These are phyloP conservation scores for Exephanes ischioxanthus DNA, from an alignment of 2,888 invertebrate species.

Conservation along the genomic window DNA sequence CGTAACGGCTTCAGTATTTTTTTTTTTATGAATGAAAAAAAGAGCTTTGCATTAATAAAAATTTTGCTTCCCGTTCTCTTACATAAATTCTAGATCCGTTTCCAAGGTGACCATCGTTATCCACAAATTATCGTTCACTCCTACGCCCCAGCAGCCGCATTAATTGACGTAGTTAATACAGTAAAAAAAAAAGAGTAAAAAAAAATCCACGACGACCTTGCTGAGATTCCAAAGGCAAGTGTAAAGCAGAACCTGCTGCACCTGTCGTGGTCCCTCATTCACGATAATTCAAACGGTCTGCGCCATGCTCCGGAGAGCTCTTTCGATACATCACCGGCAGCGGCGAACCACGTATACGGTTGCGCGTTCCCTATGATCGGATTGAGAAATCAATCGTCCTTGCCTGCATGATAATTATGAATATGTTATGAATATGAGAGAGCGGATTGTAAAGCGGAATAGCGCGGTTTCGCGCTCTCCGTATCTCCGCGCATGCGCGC, in stretches of 20 bases:
- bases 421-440: constrained; percentile 83
- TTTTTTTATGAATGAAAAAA: too few species aligned
- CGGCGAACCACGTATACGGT: constrained; percentile 13
- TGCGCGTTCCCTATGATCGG: constrained; percentile 41
- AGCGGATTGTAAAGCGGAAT: constrained; percentile 78
- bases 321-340: constrained; percentile 1
- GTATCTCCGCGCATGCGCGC: constrained; percentile 13
- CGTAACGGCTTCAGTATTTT: too few species aligned
- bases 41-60: too few species aligned
- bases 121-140: constrained; percentile 6
- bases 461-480: constrained; percentile 53
- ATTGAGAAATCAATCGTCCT: constrained; percentile 84
- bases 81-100: too few species aligned
- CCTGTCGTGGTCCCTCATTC: constrained; percentile 25
- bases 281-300: constrained; percentile 35
- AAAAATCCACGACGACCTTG: constrained; percentile 57
- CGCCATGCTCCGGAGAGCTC: constrained; percentile 23
- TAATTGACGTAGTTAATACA: not conserved
- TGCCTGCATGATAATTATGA: constrained; percentile 83
- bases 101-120: not conserved
- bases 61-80: too few species aligned
- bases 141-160: not conserved
- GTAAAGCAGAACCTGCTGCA: constrained; percentile 29
- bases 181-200: not conserved
- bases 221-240: constrained; percentile 60